These are phyloP conservation scores for Cygnus atratus DNA, from an alignment of 2,113 vertebrate species.

Conservation along the genomic window DNA sequence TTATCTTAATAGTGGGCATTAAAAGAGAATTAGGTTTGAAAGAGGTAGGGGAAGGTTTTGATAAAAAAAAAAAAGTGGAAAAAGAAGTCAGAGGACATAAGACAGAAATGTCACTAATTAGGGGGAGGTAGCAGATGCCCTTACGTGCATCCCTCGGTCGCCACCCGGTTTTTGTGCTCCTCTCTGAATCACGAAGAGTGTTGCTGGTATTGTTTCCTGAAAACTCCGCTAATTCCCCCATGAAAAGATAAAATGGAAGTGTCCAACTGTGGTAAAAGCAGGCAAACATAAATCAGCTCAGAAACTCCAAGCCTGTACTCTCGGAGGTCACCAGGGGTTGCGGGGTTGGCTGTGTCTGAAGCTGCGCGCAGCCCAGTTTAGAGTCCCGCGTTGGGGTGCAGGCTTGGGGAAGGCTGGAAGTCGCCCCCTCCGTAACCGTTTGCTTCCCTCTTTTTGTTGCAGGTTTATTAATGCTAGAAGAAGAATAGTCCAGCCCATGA, in stretches of 20 bases:
- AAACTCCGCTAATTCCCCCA: conserved; percentile 85
- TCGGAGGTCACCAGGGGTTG: conserved; percentile 85
- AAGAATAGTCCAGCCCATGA: conserved; percentile 99
- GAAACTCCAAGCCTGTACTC: conserved; percentile 85
- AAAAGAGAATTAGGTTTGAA: conserved; percentile 80
- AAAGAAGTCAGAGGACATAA: conserved; percentile 59
- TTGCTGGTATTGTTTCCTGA: conserved; percentile 85
- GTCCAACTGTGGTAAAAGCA: conserved; percentile 88
- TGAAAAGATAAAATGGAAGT: conserved; percentile 94
- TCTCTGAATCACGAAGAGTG: conserved; percentile 70
- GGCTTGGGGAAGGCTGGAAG: conserved; percentile 6
- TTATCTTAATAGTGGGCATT: conserved; percentile 85
- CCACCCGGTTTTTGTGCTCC: conserved; percentile 3
- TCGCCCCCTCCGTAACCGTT: conserved; percentile 40
- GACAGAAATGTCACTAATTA: conserved; percentile 74
- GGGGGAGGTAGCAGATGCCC: conserved; percentile 75
- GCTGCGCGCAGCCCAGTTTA: not conserved
- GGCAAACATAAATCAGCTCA: conserved; percentile 95
- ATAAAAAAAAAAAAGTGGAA: conserved; percentile 65
- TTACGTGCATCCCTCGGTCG: conserved; percentile 54
- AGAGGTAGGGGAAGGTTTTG: conserved; percentile 75
- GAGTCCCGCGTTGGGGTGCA: not conserved
- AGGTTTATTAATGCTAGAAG: conserved; percentile 99
- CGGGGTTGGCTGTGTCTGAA: conserved; percentile 66
- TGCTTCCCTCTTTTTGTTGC: conserved; percentile 69